A percentile compares a stretch with the other conserved stretches of the same genome.
Conservation (phyloP, 2,797 vertebrate genomes). For the Rhinichthys osculus region DNA sequence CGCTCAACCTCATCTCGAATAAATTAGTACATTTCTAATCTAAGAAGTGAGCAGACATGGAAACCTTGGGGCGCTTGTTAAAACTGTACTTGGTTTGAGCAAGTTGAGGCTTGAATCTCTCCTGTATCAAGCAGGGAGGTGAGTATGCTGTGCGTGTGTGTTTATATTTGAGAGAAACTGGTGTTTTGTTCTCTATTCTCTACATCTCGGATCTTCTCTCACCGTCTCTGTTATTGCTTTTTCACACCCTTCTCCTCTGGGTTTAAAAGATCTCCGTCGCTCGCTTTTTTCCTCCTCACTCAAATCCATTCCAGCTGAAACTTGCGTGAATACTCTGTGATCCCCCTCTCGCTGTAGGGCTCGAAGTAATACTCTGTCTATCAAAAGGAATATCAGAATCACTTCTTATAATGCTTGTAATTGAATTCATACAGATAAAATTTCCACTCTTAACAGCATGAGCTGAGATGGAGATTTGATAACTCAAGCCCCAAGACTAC, state of each 20-base stretch:
- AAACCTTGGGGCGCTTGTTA: slow-evolving; percentile 46
- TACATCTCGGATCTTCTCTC: slow-evolving; percentile 22
- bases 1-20: neutral
- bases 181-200: slow-evolving; percentile 48
- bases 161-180: slow-evolving; percentile 42
- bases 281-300: slow-evolving; percentile 28
- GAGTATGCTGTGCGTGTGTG: slow-evolving; percentile 27
- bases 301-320: slow-evolving; percentile 53
- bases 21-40: slow-evolving; percentile 28
- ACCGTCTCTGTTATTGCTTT: slow-evolving; percentile 50
- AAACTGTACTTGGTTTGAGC: slow-evolving; percentile 36
- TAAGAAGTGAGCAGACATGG: slow-evolving; percentile 27
- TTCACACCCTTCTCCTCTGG: slow-evolving; percentile 51
- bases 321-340: slow-evolving; percentile 47
- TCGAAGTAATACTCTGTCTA: slow-evolving; percentile 49
- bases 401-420: slow-evolving; percentile 53
- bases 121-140: slow-evolving; percentile 25
- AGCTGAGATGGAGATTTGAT: slow-evolving; percentile 50
- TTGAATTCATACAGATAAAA: slow-evolving; percentile 52
- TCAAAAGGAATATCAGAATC: slow-evolving; percentile 50
- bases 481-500: slow-evolving; percentile 24
- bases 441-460: slow-evolving; percentile 44
- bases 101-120: slow-evolving; percentile 29
- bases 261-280: slow-evolving; percentile 48
- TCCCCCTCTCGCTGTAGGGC: slow-evolving; percentile 47